Evolutionary conservation across 2,113 vertebrate species (phyloP).

Genomic region (Mellivora capensis): DNA sequence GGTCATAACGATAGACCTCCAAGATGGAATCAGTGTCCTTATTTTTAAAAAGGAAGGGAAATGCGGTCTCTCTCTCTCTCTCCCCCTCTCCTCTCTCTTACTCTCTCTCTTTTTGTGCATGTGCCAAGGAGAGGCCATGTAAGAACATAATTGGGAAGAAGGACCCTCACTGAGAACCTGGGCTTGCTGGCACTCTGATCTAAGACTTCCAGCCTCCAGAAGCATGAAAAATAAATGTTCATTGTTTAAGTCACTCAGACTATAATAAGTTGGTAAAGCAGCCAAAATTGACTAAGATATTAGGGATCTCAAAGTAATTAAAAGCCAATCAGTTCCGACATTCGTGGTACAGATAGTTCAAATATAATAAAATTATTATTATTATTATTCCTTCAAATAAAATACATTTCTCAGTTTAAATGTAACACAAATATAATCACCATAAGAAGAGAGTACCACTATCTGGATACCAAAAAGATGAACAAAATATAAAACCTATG

Average conservation of each 20-base stretch:
- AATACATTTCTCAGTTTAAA: background rate
- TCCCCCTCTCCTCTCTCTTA: background rate
- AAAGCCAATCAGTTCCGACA: background rate
- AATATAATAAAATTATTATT: no score
- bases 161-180: background rate
- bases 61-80: background rate
- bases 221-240: background rate
- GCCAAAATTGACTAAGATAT: background rate
- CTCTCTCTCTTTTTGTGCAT: no score
- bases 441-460: background rate
- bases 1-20: background rate
- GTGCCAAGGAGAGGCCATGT: background rate
- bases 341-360: background rate
- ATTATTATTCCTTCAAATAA: constrained; percentile 6
- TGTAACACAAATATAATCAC: background rate
- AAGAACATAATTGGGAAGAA: background rate
- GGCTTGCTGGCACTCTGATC: background rate
- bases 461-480: background rate
- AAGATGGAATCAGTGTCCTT: background rate
- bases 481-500: background rate
- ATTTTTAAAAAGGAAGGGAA: background rate
- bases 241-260: background rate
- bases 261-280: background rate
- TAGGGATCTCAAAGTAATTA: background rate
- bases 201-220: background rate